Base-by-base conservation (phyloP, 2,888 invertebrate species). In the Bombylius major region DNA sequence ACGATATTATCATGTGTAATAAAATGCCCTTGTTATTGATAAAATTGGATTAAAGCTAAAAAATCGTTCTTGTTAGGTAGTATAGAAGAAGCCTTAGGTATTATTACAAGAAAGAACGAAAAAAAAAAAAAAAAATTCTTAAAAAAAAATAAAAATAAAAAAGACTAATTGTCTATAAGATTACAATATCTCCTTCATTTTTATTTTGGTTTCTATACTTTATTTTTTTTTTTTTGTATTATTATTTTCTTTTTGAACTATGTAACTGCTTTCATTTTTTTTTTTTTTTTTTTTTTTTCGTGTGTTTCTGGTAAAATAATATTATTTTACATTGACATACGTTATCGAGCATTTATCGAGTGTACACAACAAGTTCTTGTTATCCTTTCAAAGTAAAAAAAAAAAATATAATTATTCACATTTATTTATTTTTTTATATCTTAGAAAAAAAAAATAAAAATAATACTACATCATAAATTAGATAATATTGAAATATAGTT, bases 11-110 rank as follows among this genome's bases (percentile, higher is more conserved):
- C 9, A 36, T 36, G 6, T 42, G 8, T 42, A 11, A 47, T 36
- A 46, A 51, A 50, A 55, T 50, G 50, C 55, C 51, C 55, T 51
- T 51, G 54, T 50, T 55, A 55, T 55, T 55, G 47, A 34, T 62
- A 68, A 69, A 70, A 70, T 70, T 70, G 70, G 70, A 70, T 70
- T 70, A 70, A 63, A 62, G 60, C 59, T 56, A 56, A 56, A n/a
- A 23, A 42, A 42, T 11, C 39, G 39, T 42, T 42, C 23, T 23
- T 23, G 23, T 23, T 23, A 23, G 23, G 39, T 42, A 42, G 39
- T 42, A 39, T 39, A 42, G 11, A 42, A 23, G 63, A 63, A 63
- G 62, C 63, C 63, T 11, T 42, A 42, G 39, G 39, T 42, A 11
- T 42, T 36, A 42, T 8, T 42, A 42, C 11, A 8, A 42, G 39